Evolutionary conservation across 2,888 invertebrate species (phyloP).

Genomic region (Epirrhoe alternata): DNA sequence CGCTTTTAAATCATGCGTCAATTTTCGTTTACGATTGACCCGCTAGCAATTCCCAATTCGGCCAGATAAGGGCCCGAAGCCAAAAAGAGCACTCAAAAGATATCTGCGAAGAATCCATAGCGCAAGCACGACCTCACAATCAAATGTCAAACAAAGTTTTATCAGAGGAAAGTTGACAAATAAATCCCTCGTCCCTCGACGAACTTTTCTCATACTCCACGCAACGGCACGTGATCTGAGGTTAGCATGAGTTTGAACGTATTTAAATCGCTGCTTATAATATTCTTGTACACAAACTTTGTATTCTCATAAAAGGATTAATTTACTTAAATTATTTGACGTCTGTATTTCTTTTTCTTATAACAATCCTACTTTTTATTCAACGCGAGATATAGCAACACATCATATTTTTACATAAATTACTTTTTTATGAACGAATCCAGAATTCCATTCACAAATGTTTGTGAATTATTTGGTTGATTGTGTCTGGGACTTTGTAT

Average conservation of each 20-base stretch:
- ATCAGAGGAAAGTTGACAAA: constrained; percentile 82
- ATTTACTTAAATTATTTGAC: neutral
- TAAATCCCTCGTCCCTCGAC: constrained; percentile 70
- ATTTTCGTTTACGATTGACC: neutral
- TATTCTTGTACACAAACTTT: neutral
- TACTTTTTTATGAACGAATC: constrained; percentile 24
- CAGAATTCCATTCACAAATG: constrained; percentile 22
- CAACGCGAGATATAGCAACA: constrained; percentile 43
- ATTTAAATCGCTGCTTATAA: constrained; percentile 5
- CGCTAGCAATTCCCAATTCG: constrained; percentile 1
- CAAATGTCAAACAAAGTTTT: constrained; percentile 82
- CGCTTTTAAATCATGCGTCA: neutral
- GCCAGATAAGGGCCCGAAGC: constrained; percentile 4
- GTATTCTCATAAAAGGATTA: neutral
- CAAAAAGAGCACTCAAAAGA: constrained; percentile 38
- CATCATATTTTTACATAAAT: constrained; percentile 28
- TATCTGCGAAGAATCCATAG: constrained; percentile 60
- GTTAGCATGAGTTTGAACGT: constrained; percentile 7
- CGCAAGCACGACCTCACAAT: constrained; percentile 76
- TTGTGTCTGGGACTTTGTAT: constrained; percentile 23
- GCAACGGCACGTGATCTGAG: constrained; percentile 61
- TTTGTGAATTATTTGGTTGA: constrained; percentile 38
- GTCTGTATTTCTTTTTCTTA: neutral
- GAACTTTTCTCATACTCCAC: constrained; percentile 76
- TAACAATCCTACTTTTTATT: constrained; percentile 44